Evolutionary conservation across 2,888 invertebrate species (phyloP).

Genomic region (Calameuta idolon): DNA sequence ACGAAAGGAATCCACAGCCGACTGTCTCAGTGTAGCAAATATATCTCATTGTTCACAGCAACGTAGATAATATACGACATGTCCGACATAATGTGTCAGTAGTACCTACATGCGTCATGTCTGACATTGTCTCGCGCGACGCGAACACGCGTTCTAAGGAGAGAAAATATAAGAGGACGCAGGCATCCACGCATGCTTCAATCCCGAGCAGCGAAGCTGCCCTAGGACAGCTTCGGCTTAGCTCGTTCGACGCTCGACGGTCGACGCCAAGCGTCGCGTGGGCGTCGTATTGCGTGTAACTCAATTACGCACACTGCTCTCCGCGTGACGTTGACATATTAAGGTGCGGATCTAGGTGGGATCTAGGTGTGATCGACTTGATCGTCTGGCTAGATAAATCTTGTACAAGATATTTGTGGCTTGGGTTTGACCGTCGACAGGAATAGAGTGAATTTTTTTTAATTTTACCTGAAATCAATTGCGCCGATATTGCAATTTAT

Average conservation of each 20-base stretch:
- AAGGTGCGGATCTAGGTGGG: background rate
- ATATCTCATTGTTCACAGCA: slow-evolving; percentile 6
- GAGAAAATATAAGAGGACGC: slow-evolving; percentile 4
- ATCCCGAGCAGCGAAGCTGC: background rate
- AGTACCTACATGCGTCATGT: slow-evolving; percentile 19
- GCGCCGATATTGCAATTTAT: no score
- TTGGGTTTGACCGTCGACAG: background rate
- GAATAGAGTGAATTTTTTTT: background rate
- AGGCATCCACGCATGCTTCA: background rate
- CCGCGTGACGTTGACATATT: slow-evolving; percentile 10
- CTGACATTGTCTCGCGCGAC: slow-evolving; percentile 22
- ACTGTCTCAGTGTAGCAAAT: background rate
- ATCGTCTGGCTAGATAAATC: background rate
- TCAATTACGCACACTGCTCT: slow-evolving; percentile 24
- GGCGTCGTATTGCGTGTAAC: slow-evolving; percentile 11
- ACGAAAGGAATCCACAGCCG: slow-evolving; percentile 2
- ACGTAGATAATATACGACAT: slow-evolving; percentile 23
- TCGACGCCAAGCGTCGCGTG: slow-evolving; percentile 7
- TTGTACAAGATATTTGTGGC: background rate
- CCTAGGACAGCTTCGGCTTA: no score
- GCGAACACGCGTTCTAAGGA: slow-evolving; percentile 1
- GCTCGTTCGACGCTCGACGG: slow-evolving; percentile 1
- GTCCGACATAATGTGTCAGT: slow-evolving; percentile 20
- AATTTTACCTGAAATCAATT: no score
- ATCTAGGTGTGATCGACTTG: slow-evolving; percentile 2